phyloP scores from a whole-genome alignment of 2,797 vertebrate genomes.

The Diplodus sargus region DNA sequence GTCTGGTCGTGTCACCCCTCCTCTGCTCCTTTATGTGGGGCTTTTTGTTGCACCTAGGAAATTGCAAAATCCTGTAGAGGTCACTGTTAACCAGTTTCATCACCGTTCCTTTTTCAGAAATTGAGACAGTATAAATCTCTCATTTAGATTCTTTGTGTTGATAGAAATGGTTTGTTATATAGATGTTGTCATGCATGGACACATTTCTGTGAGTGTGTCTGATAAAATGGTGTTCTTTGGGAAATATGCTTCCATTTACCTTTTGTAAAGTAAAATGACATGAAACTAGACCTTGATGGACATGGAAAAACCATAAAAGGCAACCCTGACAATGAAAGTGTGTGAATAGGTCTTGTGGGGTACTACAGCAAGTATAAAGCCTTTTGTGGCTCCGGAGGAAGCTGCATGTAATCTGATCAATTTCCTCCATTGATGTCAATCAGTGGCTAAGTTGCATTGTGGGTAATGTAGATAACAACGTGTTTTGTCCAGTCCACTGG shows the following conservation, averaged over 20 bases:
- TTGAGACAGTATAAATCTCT: not conserved
- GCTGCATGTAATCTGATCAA: too few relatives aligned
- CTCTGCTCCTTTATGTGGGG: not conserved
- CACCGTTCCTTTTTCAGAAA: not conserved
- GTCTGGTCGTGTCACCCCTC: not conserved
- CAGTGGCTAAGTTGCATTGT: too few relatives aligned
- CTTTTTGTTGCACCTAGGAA: not conserved
- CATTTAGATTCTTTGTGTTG: not conserved
- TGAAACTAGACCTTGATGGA: conserved; percentile 27
- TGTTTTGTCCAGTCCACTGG: too few relatives aligned
- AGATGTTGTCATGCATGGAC: conserved; percentile 3
- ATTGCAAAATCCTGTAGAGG: conserved; percentile 73
- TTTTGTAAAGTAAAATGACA: conserved; percentile 16
- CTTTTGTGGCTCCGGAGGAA: too few relatives aligned
- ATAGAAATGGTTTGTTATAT: not conserved
- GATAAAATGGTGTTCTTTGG: conserved; percentile 6
- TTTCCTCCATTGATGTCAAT: too few relatives aligned
- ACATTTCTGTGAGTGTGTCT: not conserved
- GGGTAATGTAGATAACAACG: too few relatives aligned
- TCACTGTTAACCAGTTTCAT: conserved; percentile 71
- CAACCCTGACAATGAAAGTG: too few relatives aligned
- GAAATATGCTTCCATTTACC: not conserved
- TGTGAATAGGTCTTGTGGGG: too few relatives aligned
- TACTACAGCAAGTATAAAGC: too few relatives aligned
- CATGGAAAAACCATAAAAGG: conserved; percentile 20